phyloP scores from a whole-genome alignment of 2,888 invertebrate genomes.

The Apotomis capreana region DNA sequence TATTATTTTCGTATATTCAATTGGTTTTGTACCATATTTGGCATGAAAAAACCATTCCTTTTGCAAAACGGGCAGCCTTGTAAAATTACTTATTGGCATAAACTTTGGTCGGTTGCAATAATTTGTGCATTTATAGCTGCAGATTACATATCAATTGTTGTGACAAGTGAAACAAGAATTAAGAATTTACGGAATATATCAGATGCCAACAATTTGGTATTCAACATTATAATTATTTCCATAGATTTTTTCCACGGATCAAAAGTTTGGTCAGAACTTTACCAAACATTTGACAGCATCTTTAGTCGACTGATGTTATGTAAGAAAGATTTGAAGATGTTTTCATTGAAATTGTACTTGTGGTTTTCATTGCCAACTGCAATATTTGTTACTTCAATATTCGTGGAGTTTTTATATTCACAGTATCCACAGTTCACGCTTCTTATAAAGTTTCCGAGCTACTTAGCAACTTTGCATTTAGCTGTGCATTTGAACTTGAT shows the following conservation, averaged over 20 bases:
- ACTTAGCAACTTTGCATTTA: slow-evolving; percentile 57
- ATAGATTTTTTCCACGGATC: slow-evolving; percentile 48
- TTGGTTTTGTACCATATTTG: slow-evolving; percentile 51
- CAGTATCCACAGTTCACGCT: slow-evolving; percentile 52
- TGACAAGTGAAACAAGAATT: slow-evolving; percentile 45
- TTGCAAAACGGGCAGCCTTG: slow-evolving; percentile 21
- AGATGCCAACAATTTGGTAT: slow-evolving; percentile 52
- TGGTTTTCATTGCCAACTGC: slow-evolving; percentile 50
- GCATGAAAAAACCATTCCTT: slow-evolving; percentile 54
- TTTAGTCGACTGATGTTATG: slow-evolving; percentile 48
- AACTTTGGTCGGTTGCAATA: slow-evolving; percentile 52
- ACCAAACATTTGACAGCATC: slow-evolving; percentile 48
- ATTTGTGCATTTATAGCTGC: slow-evolving; percentile 42
- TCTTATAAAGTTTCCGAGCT: slow-evolving; percentile 57
- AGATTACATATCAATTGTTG: slow-evolving; percentile 45
- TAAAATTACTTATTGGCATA: slow-evolving; percentile 39
- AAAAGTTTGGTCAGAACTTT: slow-evolving; percentile 48
- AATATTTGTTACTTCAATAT: slow-evolving; percentile 48
- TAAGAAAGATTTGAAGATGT: slow-evolving; percentile 47
- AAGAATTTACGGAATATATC: slow-evolving; percentile 51
- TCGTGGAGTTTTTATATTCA: slow-evolving; percentile 52
- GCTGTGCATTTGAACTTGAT: slow-evolving; percentile 57
- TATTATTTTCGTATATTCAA: slow-evolving; percentile 52
- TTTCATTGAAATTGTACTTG: slow-evolving; percentile 56
- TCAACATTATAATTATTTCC: slow-evolving; percentile 49